Evolutionary conservation across 2,888 invertebrate species (phyloP).

Genomic region (Dryobota labecula): DNA sequence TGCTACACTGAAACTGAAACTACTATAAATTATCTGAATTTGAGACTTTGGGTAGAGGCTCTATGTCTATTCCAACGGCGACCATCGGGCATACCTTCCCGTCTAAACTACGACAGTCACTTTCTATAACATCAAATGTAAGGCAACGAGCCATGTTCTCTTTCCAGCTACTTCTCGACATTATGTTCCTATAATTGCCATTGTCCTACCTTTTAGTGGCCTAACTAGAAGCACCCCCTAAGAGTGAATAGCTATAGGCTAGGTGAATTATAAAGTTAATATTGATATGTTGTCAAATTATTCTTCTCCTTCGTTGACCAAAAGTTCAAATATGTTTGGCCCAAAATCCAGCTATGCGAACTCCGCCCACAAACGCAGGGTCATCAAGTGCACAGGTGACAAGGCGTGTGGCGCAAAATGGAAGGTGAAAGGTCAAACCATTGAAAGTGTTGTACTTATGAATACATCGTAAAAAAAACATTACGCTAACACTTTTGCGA

Average conservation of each 20-base stretch:
- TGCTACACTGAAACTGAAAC: not conserved
- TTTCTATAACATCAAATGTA: not conserved
- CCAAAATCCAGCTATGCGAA: not conserved
- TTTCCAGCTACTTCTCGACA: not conserved
- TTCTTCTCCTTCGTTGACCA: not conserved
- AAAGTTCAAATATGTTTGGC: not conserved
- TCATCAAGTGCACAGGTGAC: not conserved
- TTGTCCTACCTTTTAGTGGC: not conserved
- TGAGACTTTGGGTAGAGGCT: no score
- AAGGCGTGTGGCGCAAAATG: not conserved
- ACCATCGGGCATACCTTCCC: not conserved
- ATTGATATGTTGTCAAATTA: not conserved
- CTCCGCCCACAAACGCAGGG: not conserved
- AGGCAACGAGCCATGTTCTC: not conserved
- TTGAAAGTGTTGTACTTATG: not conserved
- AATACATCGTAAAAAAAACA: not conserved
- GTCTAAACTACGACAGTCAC: not conserved
- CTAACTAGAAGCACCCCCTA: not conserved
- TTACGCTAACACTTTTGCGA: slow-evolving; percentile 53
- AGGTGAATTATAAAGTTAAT: not conserved
- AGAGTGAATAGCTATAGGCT: not conserved
- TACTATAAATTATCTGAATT: no score
- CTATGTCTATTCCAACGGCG: no score
- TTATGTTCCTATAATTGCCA: not conserved
- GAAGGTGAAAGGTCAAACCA: not conserved